Evolutionary conservation across 2,888 invertebrate genomes (phyloP), one percentile per base, ranked within the genome.

Genomic region (Marronus borbonicus): DNA sequence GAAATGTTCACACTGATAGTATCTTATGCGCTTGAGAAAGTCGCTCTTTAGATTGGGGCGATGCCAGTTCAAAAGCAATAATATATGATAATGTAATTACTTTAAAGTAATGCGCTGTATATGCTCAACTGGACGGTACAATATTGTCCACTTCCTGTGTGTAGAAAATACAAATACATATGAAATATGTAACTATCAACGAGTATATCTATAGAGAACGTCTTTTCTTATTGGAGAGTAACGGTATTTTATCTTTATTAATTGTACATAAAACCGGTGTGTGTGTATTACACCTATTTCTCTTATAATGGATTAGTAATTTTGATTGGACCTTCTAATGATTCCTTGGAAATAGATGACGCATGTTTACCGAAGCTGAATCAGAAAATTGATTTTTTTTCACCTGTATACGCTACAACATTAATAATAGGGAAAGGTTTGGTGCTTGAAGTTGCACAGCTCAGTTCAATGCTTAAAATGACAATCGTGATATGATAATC

Each of bases 11-110:
- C 17, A 14, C 7, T 55, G n/a, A 55, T 55, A 55, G 44, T 55
- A 55, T n/a, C 55, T 55, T 55, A 8, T 3, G 44, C n/a, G 17
- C 7, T 20, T 55, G 55, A 17, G 55, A 55, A 55, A 55, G 20
- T 55, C 20, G 7, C 55, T 55, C 55, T 55, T 55, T 20, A 55
- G 20, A 55, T 10, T 44, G 12, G 44, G 44, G 44, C 44, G 52
- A 52, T 52, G 31, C 12, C 12, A 64, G 31, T 64, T 20, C 64
- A 17, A n/a, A n/a, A 31, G 28, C 14, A 36, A 39, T 4, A 28
- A 36, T 36, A 31, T 58, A 70, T 58, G 70, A 70, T 70, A 70
- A 70, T 70, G 70, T 70, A 69, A 69, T 69, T 69, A 69, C 69
- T 69, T 52, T 69, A 52, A 52, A 69, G 69, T 69, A 70, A 70